These are phyloP conservation scores for Drosophila sp. DNA, from an alignment of 1,140 invertebrate genomes.

Conservation along the genomic window DNA sequence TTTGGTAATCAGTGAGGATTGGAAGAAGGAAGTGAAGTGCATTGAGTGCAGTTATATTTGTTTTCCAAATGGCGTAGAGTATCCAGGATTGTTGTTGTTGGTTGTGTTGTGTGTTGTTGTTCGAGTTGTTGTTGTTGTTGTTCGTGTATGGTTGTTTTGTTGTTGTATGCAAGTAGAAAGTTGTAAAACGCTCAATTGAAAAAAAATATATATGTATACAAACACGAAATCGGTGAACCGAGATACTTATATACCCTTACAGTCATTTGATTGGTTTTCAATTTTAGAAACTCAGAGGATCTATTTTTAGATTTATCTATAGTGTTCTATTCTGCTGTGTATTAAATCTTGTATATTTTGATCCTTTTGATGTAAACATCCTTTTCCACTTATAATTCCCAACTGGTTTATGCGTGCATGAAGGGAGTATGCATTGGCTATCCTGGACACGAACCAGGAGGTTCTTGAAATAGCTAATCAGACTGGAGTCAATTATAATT, in stretches of 20 bases:
- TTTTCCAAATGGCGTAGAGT: conserved; percentile 47
- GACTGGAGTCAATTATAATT: no score
- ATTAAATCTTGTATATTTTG: no score
- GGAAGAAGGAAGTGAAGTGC: conserved; percentile 46
- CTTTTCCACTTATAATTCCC: no score
- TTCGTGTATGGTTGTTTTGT: conserved; percentile 38
- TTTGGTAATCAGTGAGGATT: conserved; percentile 16
- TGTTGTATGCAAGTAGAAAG: conserved; percentile 72
- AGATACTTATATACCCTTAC: conserved; percentile 13
- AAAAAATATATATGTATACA: conserved; percentile 22
- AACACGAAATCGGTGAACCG: background rate
- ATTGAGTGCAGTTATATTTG: conserved; percentile 41
- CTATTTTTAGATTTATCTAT: background rate
- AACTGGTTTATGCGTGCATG: no score
- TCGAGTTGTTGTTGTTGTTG: conserved; percentile 52
- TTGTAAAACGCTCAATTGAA: conserved; percentile 50
- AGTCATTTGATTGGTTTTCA: background rate
- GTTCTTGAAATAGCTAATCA: no score
- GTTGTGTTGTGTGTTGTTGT: conserved; percentile 12
- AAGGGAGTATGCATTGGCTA: no score
- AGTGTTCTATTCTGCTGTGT: no score
- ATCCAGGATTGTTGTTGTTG: conserved; percentile 59
- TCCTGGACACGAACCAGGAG: no score
- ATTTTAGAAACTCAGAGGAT: background rate
- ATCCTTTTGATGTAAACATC: no score